Percentiles rank a stretch among this genome's conserved stretches.
phyloP scores from a whole-genome alignment of 1,140 invertebrate genomes.

The Listronotus bonariensis region DNA sequence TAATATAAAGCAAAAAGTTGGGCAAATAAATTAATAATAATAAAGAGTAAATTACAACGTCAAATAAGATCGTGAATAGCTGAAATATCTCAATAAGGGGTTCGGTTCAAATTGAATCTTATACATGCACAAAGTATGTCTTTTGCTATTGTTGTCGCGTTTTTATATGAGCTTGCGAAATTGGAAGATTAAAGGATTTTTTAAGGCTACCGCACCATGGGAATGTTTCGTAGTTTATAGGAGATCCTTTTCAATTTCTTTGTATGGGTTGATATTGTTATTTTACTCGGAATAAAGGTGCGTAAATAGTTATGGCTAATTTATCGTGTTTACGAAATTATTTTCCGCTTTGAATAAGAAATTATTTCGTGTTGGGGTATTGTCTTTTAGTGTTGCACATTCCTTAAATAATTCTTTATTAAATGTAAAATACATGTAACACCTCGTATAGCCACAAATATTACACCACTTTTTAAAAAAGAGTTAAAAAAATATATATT shows the following conservation, averaged over 20 bases:
- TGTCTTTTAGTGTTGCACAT: no score
- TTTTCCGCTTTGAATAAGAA: neutral
- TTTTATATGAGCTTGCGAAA: constrained; percentile 17
- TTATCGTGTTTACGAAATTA: constrained; percentile 2
- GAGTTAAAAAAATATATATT: no score
- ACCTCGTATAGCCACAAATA: no score
- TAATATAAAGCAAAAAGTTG: no score
- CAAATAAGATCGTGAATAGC: constrained; percentile 22
- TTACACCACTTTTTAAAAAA: no score
- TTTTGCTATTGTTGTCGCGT: constrained; percentile 24
- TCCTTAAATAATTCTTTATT: no score
- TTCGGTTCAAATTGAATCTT: constrained; percentile 28
- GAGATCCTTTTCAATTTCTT: constrained; percentile 22
- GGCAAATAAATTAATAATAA: no score
- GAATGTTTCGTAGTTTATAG: constrained; percentile 7
- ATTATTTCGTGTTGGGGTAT: no score
- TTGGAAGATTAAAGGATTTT: constrained; percentile 26
- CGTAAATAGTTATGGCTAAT: neutral
- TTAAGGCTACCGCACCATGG: constrained; percentile 9
- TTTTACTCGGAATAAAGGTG: constrained; percentile 10
- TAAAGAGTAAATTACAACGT: constrained; percentile 8
- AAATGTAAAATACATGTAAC: no score
- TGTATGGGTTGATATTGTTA: constrained; percentile 14
- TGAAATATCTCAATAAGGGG: constrained; percentile 29
- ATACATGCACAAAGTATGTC: constrained; percentile 20